Base-by-base conservation (phyloP, 1,140 invertebrate genomes). In the Dendrolimus kikuchii region DNA sequence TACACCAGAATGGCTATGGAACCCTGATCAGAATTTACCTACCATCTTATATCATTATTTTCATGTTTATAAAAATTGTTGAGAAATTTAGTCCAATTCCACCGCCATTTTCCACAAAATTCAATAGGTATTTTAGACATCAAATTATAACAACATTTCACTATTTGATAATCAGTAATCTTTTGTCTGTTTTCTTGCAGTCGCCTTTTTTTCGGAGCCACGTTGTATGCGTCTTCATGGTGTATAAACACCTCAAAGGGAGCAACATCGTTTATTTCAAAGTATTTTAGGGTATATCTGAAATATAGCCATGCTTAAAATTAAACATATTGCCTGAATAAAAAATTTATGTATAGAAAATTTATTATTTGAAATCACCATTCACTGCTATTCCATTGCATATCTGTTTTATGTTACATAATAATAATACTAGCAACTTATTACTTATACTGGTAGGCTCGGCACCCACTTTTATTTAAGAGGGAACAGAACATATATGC, bases 211-310 rank as follows among this genome's bases (percentile, higher is more conserved):
- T 86, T 86, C 4, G 81, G 78, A 9, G 74, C 79, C n/a, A 83
- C 71, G 73, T 82, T 83, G 48, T 85, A 83, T 2, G 79, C 69
- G 37, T 84, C 79, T 36, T 81, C 78, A 62, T 79, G 74, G 45
- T 80, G 69, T 40, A 77, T 77, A 49, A 76, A 85, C 8, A 81
- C 64, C 45, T 79, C 76, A 65, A 71, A 85, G 49, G 83, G 83
- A 44, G 83, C 66, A 49, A 78, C 63, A 23, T 71, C 53, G 58
- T 87, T 87, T 5, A 85, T 73, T 68, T 87, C 68, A 57, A 85
- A 82, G 54, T 85, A 86, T 74, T 86, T 86, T 8, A 82, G 65
- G 1, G 81, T 71, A 76, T 86, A 86, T 62, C 83, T 86, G 57
- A 53, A 78, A 81, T 10, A 23, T 2, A 3, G 23, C 23, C 23